Conservation (phyloP, 37 sponge, comb jelly and placozoan genomes). For the Chondrilla cf. caribensis region DNA sequence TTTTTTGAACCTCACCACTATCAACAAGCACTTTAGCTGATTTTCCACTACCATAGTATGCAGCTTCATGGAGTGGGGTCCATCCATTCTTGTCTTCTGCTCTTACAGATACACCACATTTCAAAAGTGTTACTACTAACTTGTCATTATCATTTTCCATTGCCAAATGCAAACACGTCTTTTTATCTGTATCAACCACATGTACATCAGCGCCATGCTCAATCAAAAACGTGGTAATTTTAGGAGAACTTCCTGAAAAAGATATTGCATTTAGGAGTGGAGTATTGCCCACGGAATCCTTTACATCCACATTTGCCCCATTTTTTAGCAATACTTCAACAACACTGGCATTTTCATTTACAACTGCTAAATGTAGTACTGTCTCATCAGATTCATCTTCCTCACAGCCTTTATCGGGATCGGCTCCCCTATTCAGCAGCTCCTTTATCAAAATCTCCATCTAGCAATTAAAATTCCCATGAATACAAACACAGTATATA, state of each 20-base stretch:
- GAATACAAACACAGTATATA: background rate
- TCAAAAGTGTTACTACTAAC: background rate
- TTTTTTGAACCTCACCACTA: background rate
- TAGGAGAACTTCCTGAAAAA: too few relatives aligned
- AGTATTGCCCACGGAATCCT: slow-evolving; percentile 4
- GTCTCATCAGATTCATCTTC: background rate
- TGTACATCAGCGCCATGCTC: slow-evolving; percentile 10
- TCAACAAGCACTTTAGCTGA: background rate
- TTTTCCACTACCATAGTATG: slow-evolving; percentile 6
- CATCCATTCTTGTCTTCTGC: slow-evolving; percentile 23
- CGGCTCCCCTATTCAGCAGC: slow-evolving; percentile 20
- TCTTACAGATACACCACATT: background rate
- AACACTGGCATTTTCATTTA: background rate
- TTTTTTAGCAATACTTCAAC: slow-evolving; percentile 12
- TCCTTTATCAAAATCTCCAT: background rate
- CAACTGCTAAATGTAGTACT: background rate
- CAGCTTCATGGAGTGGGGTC: slow-evolving; percentile 21
- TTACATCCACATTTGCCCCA: background rate
- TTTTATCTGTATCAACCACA: background rate
- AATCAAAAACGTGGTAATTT: background rate
- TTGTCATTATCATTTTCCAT: slow-evolving; percentile 13
- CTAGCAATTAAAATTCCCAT: background rate
- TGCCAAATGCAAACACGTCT: slow-evolving; percentile 8
- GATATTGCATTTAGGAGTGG: slow-evolving; percentile 16
- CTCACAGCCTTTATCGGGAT: slow-evolving; percentile 3